Base-by-base conservation (phyloP, 2,797 vertebrate species). In the Alosa sapidissima region DNA sequence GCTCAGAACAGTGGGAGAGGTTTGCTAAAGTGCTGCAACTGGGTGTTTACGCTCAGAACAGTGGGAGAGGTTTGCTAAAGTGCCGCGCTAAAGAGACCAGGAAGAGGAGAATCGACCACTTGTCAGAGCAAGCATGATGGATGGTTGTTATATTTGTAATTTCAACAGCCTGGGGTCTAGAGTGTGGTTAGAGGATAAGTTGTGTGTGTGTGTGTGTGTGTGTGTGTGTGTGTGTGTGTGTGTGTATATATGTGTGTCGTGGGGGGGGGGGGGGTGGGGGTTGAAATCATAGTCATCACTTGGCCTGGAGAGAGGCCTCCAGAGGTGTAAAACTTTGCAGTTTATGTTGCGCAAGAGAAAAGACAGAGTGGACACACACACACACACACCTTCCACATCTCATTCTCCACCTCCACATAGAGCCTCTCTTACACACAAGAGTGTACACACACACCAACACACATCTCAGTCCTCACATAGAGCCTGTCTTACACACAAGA, bases 101-200 rank as follows among this genome's bases (percentile, higher is more conserved):
- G 68, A 45, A 19, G 72, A 21, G 19, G 41, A 36, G 72, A 47
- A 78, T 19, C 16, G 6, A 78, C 72, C 16, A 47, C 72, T 78
- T 78, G 72, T 78, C 72, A 47, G 19, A 47, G 6, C 8, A 36
- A 78, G 5, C 6, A 78, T 45, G 72, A 78, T 78, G 72, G 72
- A 78, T 78, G 72, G 72, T 78, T 78, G 72, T 78, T 78, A 45
- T 78, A 78, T 7, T 47, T 47, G 72, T 78, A 78, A 78, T 41
- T 78, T 19, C 16, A 78, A 78, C 72, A 78, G 72, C 41, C 36
- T 78, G 14, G 41, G 72, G 41, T 41, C 16, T 62, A 9, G 68
- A 41, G 72, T 78, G 72, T 78, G 72, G 72, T 78, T 78, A 47
- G 72, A 45, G 16, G 41, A 47, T 78, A 78, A 36, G 62, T 21